Conservation (phyloP, 2,113 vertebrate species). For the Calidris pugnax region DNA sequence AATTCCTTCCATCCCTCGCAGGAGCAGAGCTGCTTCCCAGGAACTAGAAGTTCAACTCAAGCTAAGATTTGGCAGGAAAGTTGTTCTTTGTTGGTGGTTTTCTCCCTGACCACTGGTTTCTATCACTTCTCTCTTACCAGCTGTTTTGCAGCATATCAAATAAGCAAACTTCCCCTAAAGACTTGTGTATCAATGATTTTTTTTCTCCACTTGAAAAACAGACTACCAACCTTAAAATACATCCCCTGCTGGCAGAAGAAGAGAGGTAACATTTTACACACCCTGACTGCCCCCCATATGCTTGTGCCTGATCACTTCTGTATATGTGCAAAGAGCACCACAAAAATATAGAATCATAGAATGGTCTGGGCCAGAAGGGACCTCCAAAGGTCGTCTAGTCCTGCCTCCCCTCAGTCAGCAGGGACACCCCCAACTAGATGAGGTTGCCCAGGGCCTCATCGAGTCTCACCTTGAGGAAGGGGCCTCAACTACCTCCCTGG, state of each 20-base stretch:
- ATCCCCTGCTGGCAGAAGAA: background rate
- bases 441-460: too few relatives aligned
- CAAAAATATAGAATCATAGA: background rate
- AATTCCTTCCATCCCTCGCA: background rate
- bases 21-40: background rate
- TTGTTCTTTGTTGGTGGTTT: background rate
- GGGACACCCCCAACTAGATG: too few relatives aligned
- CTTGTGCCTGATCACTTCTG: background rate
- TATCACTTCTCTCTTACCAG: background rate
- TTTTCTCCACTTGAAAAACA: background rate
- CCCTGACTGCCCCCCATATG: background rate
- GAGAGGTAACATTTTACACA: background rate
- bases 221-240: background rate
- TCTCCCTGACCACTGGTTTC: background rate
- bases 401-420: too few relatives aligned
- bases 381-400: too few relatives aligned
- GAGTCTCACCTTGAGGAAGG: too few relatives aligned
- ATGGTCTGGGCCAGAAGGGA: too few relatives aligned
- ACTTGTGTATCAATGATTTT: background rate
- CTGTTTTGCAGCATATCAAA: background rate
- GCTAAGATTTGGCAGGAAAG: background rate
- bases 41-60: background rate
- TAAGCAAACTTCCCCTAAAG: background rate
- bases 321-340: background rate
- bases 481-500: too few relatives aligned